Conservation (phyloP, 2,888 invertebrate species). For the Drosophila kuntzei region DNA sequence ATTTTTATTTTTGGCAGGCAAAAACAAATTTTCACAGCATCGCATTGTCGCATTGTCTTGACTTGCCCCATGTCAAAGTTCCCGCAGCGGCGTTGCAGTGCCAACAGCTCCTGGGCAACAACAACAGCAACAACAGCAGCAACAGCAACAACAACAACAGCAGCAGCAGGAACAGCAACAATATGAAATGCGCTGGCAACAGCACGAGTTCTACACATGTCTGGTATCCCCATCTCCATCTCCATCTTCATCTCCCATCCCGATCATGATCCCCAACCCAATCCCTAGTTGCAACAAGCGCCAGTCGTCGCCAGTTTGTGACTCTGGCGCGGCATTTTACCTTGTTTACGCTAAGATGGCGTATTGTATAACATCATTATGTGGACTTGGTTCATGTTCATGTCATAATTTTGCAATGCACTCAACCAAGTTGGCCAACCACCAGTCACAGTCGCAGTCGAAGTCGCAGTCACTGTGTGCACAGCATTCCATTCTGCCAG, state of each 20-base stretch:
- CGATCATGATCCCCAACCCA: not conserved
- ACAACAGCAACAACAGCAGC: slow-evolving; percentile 51
- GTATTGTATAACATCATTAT: slow-evolving; percentile 85
- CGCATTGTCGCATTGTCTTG: slow-evolving; percentile 42
- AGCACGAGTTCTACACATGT: slow-evolving; percentile 70
- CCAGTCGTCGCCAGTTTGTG: slow-evolving; percentile 40
- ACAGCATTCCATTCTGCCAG: slow-evolving; percentile 5
- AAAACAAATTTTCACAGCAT: slow-evolving; percentile 72
- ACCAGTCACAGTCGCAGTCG: slow-evolving; percentile 8
- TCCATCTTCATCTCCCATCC: not conserved
- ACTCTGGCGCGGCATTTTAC: slow-evolving; percentile 69
- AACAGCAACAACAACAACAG: slow-evolving; percentile 66
- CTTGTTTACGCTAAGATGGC: slow-evolving; percentile 83
- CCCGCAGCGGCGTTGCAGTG: slow-evolving; percentile 63
- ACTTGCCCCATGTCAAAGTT: slow-evolving; percentile 64
- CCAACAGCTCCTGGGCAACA: slow-evolving; percentile 79
- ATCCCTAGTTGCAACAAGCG: slow-evolving; percentile 43
- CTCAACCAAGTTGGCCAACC: slow-evolving; percentile 26
- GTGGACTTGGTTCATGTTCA: slow-evolving; percentile 84
- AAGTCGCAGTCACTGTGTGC: not conserved
- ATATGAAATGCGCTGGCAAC: slow-evolving; percentile 37
- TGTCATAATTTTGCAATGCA: slow-evolving; percentile 83
- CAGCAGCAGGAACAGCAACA: slow-evolving; percentile 49
- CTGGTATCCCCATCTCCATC: slow-evolving; percentile 29
- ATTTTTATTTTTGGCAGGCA: slow-evolving; percentile 13